phyloP scores from a whole-genome alignment of 1,140 invertebrate species.

The Amyelois transitella region DNA sequence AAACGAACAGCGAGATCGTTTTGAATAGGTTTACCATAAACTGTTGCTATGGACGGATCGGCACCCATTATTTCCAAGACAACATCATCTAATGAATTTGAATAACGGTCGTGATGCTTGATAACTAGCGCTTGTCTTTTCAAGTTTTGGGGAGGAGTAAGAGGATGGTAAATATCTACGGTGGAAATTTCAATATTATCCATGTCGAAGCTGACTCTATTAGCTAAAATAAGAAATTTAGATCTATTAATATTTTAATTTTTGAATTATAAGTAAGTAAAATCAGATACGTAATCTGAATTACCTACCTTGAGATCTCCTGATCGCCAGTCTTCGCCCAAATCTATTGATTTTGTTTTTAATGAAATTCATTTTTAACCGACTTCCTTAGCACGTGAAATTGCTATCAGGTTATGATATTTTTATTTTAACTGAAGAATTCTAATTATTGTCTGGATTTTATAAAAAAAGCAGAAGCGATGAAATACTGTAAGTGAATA shows the following conservation, averaged over 20 bases:
- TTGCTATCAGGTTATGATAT: no score
- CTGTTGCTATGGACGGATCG: conserved; percentile 3
- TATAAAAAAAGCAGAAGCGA: no score
- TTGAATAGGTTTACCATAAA: conserved; percentile 9
- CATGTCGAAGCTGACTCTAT: neutral
- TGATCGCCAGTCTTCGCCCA: no score
- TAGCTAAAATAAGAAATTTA: neutral
- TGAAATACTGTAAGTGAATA: no score
- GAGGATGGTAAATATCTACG: neutral
- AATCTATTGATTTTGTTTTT: no score
- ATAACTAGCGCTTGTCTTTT: neutral
- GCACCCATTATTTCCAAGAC: conserved; percentile 3
- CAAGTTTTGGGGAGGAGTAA: neutral
- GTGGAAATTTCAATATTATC: neutral
- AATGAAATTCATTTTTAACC: no score
- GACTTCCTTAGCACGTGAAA: no score
- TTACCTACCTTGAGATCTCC: no score
- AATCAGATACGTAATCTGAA: neutral
- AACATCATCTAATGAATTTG: neutral
- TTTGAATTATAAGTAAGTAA: no score
- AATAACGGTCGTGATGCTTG: neutral
- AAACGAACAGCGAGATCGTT: conserved; percentile 4
- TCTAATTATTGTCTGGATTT: no score
- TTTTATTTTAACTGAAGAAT: no score
- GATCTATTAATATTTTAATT: no score